Base-by-base conservation (phyloP, 2,888 invertebrate species). In the Lingula anatina region DNA sequence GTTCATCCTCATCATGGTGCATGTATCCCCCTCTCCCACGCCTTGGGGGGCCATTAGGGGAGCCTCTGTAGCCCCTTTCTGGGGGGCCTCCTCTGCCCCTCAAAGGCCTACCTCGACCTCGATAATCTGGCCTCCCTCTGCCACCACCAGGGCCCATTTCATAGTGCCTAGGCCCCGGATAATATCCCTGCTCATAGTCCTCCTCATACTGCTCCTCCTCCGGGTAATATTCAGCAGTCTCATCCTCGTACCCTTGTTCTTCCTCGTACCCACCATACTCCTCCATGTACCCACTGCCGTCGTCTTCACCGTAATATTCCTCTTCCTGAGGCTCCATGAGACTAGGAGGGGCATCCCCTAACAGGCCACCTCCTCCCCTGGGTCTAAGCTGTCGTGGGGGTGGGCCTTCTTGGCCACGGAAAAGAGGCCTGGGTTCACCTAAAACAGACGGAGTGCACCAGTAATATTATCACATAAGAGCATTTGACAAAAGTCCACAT, bases 231-330 rank as follows among this genome's bases (percentile, higher is more conserved):
- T 9, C 21, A 43, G 23, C 28, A 20, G 5, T 31, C 43, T 15
- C 26, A 20, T 20, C n/a, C n/a, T 12, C 43, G n/a, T 5, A 27
- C 28, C 1, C 42, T 20, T 36, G 36, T 20, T 36, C n/a, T 5
- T 36, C n/a, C 5, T 36, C n/a, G 36, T 36, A 31, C 2, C 20
- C 28, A 26, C 20, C 28, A 26, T 24, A 43, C n/a, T n/a, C n/a
- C n/a, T n/a, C n/a, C n/a, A n/a, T n/a, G n/a, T n/a, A 23, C 48
- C 28, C 1, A 48, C 46, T 35, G 50, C 49, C 12, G 52, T 47
- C 15, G 54, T 49, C 46, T 44, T 47, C n/a, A 37, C 46, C 18
- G 57, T 47, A 31, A 55, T 38, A 37, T 54, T 51, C 27, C 50
- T 51, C 41, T 15, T 52, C 52, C 45, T 53, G 49, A n/a, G n/a